Evolutionary conservation across 2,888 invertebrate species (phyloP), one percentile per base, ranked within the genome.

Genomic region (Parnassius mnemosyne): DNA sequence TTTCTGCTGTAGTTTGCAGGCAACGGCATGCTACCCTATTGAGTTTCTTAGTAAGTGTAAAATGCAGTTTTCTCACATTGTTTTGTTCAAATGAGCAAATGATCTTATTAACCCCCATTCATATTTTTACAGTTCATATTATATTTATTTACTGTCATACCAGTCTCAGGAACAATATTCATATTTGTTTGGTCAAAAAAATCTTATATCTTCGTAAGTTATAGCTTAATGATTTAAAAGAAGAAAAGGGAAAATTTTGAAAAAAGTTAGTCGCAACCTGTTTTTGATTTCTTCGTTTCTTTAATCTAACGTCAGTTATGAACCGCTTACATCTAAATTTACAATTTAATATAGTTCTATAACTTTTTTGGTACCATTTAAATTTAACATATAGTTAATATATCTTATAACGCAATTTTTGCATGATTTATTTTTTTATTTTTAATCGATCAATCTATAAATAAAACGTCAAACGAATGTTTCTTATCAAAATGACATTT

Each of bases 21-120:
- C 34, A 49, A 49, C 2, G 34, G 13, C 11, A 46, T 44, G 20
- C 53, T 57, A 57, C 54, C 62, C 51, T 62, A 62, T 54, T 46
- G 52, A 57, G 47, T 34, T 43, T 46, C 57, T 46, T 57, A 57
- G 50, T 58, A 58, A 62, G 58, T 62, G 58, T 54, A 62, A 58
- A 54, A 41, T 58, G 58, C 58, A 54, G 53, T 57, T 58, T 62
- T 62, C 62, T 50, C 42, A 42, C 49, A 58, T 44, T 53, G 62
- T 53, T 43, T 47, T 20, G 43, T 62, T 54, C 53, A 57, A 59
- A 55, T 60, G 50, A 57, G 57, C 50, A 54, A 58, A 50, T 54
- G 34, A 58, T 62, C 34, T 50, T 16, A 50, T 54, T 62, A 58
- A 57, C 53, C 44, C 11, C 12, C 9, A n/a, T 53, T 53, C 25